phyloP scores from a whole-genome alignment of 2,888 invertebrate genomes.

The Archips xylosteana region DNA sequence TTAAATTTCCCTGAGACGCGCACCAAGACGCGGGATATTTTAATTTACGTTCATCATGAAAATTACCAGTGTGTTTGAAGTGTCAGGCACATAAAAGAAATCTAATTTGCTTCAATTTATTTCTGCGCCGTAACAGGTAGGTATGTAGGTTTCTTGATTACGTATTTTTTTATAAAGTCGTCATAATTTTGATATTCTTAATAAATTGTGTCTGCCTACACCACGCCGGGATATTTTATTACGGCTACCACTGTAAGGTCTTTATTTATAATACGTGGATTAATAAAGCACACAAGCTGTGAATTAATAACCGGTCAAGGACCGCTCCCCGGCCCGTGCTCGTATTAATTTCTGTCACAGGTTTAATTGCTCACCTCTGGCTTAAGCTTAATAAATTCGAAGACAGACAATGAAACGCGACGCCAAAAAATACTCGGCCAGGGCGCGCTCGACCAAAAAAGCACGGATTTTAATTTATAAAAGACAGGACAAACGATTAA shows the following conservation, averaged over 20 bases:
- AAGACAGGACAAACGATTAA: constrained; percentile 86
- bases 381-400: constrained; percentile 83
- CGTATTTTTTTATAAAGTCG: constrained; percentile 31
- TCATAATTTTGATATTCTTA: constrained; percentile 35
- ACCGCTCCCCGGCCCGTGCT: constrained; percentile 57
- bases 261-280: constrained; percentile 66
- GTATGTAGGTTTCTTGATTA: constrained; percentile 16
- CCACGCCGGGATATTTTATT: constrained; percentile 33
- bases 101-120: constrained; percentile 42
- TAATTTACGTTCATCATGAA: constrained; percentile 44
- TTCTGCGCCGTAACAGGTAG: constrained; percentile 23
- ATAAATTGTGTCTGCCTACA: constrained; percentile 40
- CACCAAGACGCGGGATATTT: constrained; percentile 50
- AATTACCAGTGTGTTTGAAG: constrained; percentile 41
- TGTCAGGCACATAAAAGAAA: constrained; percentile 39
- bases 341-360: constrained; percentile 83
- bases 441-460: constrained; percentile 75
- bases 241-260: constrained; percentile 48
- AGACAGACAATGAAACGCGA: constrained; percentile 78
- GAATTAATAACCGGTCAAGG: constrained; percentile 67
- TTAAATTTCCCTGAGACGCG: constrained; percentile 64
- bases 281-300: constrained; percentile 70
- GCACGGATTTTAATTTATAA: constrained; percentile 84
- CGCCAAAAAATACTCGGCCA: constrained; percentile 74
- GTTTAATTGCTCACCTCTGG: constrained; percentile 84